Base-by-base conservation (phyloP, 2,797 vertebrate species). In the Parauchenoglanis ngamensis region DNA sequence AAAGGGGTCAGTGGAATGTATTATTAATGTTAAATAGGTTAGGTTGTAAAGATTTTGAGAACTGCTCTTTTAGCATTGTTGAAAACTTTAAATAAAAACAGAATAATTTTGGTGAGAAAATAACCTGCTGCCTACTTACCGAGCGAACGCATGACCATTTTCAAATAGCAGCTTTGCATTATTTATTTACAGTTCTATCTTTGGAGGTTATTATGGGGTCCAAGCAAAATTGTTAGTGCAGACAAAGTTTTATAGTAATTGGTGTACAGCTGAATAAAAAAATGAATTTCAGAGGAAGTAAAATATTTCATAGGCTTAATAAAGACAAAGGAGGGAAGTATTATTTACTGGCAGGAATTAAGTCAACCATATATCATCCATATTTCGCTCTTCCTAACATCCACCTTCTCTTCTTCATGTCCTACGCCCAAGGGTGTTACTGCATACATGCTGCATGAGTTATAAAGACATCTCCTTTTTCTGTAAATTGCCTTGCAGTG, bases 251-350 rank as follows among this genome's bases (percentile, higher is more conserved):
- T 49, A 46, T 28, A 28, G 25, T 7, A 40, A 21, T 40, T 82
- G 7, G 40, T 52, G n/a, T 44, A 31, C 1, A 52, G 6, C 7
- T 23, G 10, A 25, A 31, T 4, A 31, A 54, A 46, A 4, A 28
- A 40, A 11, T 8, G 2, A 49, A 67, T 31, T 70, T 56, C 21
- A n/a, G 67, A 57, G 67, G 67, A 84, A 84, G 49, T 84, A 25
- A 25, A 83, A 70, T 31, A 49, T 61, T 2, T 17, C 76, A 57
- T 5, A 35, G 56, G 3, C 76, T 63, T 17, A 49, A 67, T 54
- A 68, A 21, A 83, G 21, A 54, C 63, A 84, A 84, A 84, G 44
- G 54, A n/a, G 52, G 52, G 68, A 84, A 84, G 83, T 84, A 40
- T 44, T 72, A 59, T 13, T 44, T 40, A 31, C 17, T n/a, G 35